phyloP scores from a whole-genome alignment of 2,797 vertebrate genomes.

The Onychomys leucogaster region DNA sequence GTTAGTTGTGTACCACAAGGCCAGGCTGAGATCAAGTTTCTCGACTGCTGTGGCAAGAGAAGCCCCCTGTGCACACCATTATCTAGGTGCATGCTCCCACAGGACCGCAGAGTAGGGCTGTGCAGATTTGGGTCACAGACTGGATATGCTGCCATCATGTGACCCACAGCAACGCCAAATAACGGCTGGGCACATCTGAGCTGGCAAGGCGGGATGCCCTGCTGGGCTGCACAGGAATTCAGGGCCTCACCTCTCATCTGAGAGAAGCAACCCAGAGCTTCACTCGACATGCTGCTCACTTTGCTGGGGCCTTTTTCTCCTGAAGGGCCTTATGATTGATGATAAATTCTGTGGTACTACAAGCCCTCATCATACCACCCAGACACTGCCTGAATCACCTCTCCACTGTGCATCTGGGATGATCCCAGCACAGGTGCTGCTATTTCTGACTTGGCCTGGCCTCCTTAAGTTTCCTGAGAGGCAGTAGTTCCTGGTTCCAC shows the following conservation, averaged over 20 bases:
- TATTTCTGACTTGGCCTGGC: fast-evolving
- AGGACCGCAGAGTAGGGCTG: too few relatives aligned
- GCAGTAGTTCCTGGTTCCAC: neutral
- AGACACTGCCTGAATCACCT: fast-evolving
- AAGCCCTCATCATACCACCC: neutral
- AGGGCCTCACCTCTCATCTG: too few relatives aligned
- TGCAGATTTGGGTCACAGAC: neutral
- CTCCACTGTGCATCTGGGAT: neutral
- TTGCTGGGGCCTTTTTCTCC: neutral
- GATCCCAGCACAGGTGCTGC: neutral
- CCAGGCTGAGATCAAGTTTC: neutral
- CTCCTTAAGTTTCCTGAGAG: neutral
- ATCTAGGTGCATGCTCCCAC: too few relatives aligned
- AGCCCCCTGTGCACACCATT: neutral
- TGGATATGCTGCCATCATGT: fast-evolving
- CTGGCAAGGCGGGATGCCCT: neutral
- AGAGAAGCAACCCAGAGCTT: neutral
- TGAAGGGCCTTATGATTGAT: neutral
- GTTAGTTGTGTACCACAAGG: neutral
- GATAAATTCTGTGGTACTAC: neutral
- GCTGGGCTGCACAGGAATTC: fast-evolving
- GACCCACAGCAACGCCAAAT: neutral
- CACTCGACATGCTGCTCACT: fast-evolving
- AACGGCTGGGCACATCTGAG: neutral
- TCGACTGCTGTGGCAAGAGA: neutral